A percentile compares a stretch with the other conserved stretches of the same genome.
Conservation (phyloP, 2,797 vertebrate genomes). For the Ptychadena robeensis region DNA sequence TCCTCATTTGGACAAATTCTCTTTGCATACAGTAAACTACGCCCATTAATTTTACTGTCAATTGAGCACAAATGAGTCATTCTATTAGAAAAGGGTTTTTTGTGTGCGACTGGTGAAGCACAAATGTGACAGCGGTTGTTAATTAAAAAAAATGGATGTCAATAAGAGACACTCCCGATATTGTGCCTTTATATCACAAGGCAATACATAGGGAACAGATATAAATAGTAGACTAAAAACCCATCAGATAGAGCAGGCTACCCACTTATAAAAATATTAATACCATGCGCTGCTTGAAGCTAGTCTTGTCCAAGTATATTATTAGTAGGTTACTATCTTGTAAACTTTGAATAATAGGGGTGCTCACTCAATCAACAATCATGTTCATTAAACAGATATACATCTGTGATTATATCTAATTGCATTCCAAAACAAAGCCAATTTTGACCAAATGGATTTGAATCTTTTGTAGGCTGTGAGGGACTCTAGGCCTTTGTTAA, state of each 20-base stretch:
- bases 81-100: not conserved
- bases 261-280: not conserved
- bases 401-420: too few relatives aligned
- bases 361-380: too few relatives aligned
- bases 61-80: slow-evolving; percentile 18
- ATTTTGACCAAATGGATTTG: too few relatives aligned
- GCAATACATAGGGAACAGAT: not conserved
- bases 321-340: too few relatives aligned
- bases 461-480: too few relatives aligned
- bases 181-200: not conserved
- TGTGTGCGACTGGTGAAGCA: not conserved
- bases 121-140: not conserved
- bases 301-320: too few relatives aligned
- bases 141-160: not conserved
- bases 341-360: too few relatives aligned
- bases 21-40: slow-evolving; percentile 16
- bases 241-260: not conserved
- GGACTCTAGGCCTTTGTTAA: too few relatives aligned
- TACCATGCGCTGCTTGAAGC: not conserved
- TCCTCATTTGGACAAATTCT: slow-evolving; percentile 8
- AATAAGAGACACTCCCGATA: not conserved
- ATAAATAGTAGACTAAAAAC: not conserved
- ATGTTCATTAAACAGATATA: too few relatives aligned
- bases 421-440: too few relatives aligned
- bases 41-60: slow-evolving; percentile 34